Percentiles rank a stretch among this genome's conserved stretches.
These are phyloP conservation scores for Sarcophilus harrisii DNA, from an alignment of 2,797 vertebrate genomes.

Conservation along the genomic window DNA sequence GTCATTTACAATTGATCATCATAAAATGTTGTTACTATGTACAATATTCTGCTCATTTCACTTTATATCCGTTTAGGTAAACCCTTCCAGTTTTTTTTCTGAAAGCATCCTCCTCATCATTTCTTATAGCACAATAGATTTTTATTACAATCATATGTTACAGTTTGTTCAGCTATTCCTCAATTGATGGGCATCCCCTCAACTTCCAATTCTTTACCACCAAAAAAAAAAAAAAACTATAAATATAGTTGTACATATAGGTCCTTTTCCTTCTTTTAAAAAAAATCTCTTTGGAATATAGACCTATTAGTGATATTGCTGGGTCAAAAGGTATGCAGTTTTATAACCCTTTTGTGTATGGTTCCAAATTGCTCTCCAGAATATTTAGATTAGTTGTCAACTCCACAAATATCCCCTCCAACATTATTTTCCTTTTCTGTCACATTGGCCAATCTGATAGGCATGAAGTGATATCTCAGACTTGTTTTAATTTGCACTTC, in stretches of 20 bases:
- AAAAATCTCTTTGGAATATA: background rate
- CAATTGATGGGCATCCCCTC: background rate
- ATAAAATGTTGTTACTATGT: background rate
- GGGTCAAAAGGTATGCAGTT: background rate
- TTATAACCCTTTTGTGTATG: background rate
- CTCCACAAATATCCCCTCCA: background rate
- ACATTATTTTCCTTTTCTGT: background rate
- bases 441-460: background rate
- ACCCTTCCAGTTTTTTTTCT: background rate
- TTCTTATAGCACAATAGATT: background rate
- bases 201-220: background rate
- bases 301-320: background rate
- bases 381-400: background rate
- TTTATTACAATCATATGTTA: background rate
- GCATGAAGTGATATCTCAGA: background rate
- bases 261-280: background rate
- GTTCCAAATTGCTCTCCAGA: background rate
- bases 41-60: background rate
- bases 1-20: background rate
- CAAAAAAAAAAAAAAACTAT: background rate
- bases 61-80: background rate
- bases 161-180: background rate
- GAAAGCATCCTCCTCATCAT: background rate
- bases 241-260: background rate
- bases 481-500: background rate